Evolutionary conservation across 2,888 invertebrate species (phyloP), one percentile per base, ranked within the genome.

Genomic region (Calliphora vomitoria): DNA sequence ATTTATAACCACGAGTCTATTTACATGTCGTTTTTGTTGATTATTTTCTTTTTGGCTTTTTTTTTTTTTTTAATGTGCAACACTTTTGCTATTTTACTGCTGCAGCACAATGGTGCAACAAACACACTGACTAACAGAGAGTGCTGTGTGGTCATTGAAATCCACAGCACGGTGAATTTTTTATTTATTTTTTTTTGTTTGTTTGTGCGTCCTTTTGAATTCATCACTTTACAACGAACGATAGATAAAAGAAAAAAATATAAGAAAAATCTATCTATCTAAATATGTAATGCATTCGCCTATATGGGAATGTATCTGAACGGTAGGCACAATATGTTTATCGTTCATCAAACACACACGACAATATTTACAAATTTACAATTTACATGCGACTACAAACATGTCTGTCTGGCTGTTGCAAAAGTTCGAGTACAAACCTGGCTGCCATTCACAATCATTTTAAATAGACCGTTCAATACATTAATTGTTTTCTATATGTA

Each of bases 381-480:
- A 72, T 66, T 47, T 76, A n/a, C 41, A 31, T 74, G 44, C 41
- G 11, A 68, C n/a, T 68, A 50, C 18, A 69, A 55, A 66, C 20
- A 66, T 58, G 68, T 50, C 38, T 13, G 44, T 62, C 31, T 15
- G 15, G 15, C 25, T 66, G 50, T 18, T 8, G 31, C 62, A 62
- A 31, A 47, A 69, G 60, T 69, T 41, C 38, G 53, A 18, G 68
- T 68, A 15, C 25, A 58, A 55, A 44, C 47, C 47, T 79, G 66
- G 74, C 76, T 82, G 71, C 78, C 76, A 75, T 82, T 85, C 64
- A 55, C 62, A 84, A 78, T 79, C 38, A 84, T 83, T 82, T 81
- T 85, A 91, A 91, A 91, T 91, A 91, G 91, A 89, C 90, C 91
- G 90, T 91, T 90, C 90, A 89, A 88, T 90, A 89, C 89, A 91